Conservation (phyloP, 2,888 invertebrate species). For the Ceraclea dissimilis region DNA sequence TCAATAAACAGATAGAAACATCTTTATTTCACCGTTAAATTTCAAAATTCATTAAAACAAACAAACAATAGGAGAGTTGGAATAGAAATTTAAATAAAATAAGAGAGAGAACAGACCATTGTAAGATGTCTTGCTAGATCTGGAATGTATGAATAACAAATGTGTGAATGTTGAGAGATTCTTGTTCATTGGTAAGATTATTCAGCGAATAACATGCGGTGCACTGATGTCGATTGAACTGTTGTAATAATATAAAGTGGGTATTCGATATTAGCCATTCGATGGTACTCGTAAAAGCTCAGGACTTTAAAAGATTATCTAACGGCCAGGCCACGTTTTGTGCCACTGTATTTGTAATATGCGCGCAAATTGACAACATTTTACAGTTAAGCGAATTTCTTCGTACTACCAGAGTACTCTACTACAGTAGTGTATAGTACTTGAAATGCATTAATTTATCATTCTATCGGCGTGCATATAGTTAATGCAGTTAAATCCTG, state of each 20-base stretch:
- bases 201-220: no score
- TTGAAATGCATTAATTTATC: not conserved
- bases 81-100: no score
- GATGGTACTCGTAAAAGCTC: no score
- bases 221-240: no score
- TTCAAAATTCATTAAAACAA: no score
- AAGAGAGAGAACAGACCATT: no score
- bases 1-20: no score
- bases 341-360: conserved; percentile 22
- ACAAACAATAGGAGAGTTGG: no score
- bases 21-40: no score
- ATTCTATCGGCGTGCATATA: not conserved
- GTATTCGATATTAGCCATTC: not conserved
- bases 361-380: conserved; percentile 25
- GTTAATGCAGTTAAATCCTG: not conserved
- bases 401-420: not conserved
- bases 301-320: conserved; percentile 9
- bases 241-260: not conserved
- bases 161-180: not conserved
- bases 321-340: conserved; percentile 10
- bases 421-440: not conserved
- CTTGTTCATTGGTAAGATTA: no score
- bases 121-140: not conserved
- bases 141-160: not conserved
- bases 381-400: conserved; percentile 20